Evolutionary conservation across 2,888 invertebrate species (phyloP).

Genomic region (Trisateles emortualis): DNA sequence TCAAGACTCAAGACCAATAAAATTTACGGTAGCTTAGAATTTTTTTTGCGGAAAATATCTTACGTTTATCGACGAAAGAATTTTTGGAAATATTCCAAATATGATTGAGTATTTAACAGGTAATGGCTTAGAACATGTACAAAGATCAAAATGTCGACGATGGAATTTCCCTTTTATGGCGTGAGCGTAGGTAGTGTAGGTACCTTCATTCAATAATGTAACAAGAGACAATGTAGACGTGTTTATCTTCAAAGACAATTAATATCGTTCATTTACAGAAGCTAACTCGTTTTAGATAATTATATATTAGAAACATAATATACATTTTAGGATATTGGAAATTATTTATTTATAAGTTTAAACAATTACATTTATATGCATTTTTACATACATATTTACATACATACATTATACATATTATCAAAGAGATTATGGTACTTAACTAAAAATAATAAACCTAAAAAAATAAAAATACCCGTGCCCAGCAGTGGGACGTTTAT

Average conservation of each 20-base stretch:
- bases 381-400: too few relatives aligned
- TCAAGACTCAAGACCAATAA: background rate
- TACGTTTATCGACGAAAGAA: background rate
- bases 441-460: too few relatives aligned
- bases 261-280: background rate
- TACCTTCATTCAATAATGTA: conserved; percentile 4
- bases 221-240: background rate
- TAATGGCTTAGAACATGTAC: conserved; percentile 6
- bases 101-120: conserved; percentile 6
- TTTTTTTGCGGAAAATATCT: background rate
- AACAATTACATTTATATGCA: too few relatives aligned
- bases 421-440: too few relatives aligned
- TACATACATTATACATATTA: too few relatives aligned
- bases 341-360: too few relatives aligned
- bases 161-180: conserved; percentile 13
- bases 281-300: too few relatives aligned
- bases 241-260: conserved; percentile 6
- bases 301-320: too few relatives aligned
- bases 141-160: conserved; percentile 7
- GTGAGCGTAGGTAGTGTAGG: background rate
- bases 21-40: too few relatives aligned
- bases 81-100: conserved; percentile 14
- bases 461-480: too few relatives aligned
- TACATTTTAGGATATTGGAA: too few relatives aligned
- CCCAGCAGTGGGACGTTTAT: too few relatives aligned